Evolutionary conservation across 2,888 invertebrate species (phyloP), one percentile per base, ranked within the genome.

Genomic region (Drosophila meridiana): DNA sequence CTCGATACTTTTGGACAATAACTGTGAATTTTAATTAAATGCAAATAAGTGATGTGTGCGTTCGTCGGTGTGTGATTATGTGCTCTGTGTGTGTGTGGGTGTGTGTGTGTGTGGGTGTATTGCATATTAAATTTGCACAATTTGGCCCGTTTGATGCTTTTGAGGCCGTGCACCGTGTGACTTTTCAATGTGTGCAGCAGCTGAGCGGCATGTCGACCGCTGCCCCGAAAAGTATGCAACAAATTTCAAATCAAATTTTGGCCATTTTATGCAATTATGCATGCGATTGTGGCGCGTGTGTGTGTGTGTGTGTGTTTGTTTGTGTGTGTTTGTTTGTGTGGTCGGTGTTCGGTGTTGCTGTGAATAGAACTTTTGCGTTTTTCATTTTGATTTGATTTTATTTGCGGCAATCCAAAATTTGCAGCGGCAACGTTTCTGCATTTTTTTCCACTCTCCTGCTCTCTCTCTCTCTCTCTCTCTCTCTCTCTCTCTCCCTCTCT

Each of bases 261-360:
- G 61, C 65, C 69, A 79, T 86, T 87, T 79, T 76, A 87, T 86
- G 85, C 85, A 86, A 86, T 85, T 87, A 87, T 87, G 88, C 88
- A 83, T 78, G 83, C 79, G 79, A 83, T 87, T 86, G 85, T 70
- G 88, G 87, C 67, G 26, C 11, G 32, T 28, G 36, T 71, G 48
- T 38, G n/a, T 71, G 48, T 70, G 58, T 57, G 40, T 52, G 7
- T n/a, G 36, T 53, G 32, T 53, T 42, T 69, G 42, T 34, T 45
- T 71, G 48, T 60, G 58, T 60, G 20, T 14, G 36, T 56, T 48
- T 69, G 50, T 43, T 55, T 75, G 47, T 67, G 62, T 64, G 70
- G 63, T 60, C 36, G 34, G 50, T 34, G 28, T 32, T 45, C 20
- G 40, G 50, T 45, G 57, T 14, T 55, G 28, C 28, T 47, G 34